Evolutionary conservation across 2,113 vertebrate genomes (phyloP).

Genomic region (Notarius quadriscutis): DNA sequence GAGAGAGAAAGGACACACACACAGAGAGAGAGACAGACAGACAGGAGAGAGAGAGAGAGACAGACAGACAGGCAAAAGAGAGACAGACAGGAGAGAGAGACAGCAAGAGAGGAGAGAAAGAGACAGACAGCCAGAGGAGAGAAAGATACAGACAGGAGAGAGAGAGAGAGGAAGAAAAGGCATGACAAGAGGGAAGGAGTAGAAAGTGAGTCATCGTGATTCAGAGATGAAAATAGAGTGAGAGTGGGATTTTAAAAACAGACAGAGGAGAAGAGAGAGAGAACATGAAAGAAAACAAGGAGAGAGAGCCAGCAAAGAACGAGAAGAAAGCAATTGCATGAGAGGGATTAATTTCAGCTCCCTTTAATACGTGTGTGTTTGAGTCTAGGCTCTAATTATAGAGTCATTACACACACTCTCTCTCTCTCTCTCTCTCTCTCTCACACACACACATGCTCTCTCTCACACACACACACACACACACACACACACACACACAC

Average conservation of each 20-base stretch:
- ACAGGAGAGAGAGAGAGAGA: neutral
- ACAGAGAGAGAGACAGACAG: neutral
- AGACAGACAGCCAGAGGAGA: no score
- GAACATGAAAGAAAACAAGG: neutral
- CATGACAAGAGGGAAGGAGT: neutral
- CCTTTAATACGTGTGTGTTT: neutral
- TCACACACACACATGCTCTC: neutral
- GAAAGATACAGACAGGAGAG: no score
- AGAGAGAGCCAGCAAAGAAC: neutral
- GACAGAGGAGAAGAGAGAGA: neutral
- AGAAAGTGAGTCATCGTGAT: neutral
- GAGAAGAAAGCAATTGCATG: neutral
- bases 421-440: no score
- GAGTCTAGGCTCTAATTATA: neutral
- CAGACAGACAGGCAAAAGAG: accelerated
- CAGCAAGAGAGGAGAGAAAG: neutral
- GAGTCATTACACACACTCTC: neutral
- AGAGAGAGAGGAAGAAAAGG: neutral
- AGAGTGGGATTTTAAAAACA: slow-evolving; percentile 4
- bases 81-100: no score
- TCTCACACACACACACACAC: neutral
- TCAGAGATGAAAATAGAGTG: neutral
- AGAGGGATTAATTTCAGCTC: neutral
- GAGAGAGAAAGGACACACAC: no score
- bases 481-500: neutral